Conservation (phyloP, 2,797 vertebrate species). For the Uromys caudimaculatus region DNA sequence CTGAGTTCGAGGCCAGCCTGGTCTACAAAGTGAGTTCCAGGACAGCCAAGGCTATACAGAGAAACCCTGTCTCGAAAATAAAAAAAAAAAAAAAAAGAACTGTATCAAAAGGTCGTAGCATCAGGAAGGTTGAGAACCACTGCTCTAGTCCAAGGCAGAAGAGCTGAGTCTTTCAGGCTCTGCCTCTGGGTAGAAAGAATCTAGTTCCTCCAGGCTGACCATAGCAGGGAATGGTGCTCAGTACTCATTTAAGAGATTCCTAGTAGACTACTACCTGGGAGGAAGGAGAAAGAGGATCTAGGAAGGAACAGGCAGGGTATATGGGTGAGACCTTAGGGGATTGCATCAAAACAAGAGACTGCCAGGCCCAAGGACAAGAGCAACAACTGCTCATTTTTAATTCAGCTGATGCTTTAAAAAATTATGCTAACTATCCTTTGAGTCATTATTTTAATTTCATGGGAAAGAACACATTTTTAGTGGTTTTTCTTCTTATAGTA, state of each 20-base stretch:
- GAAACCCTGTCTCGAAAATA: too few relatives aligned
- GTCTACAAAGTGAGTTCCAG: too few relatives aligned
- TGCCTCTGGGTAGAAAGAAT: background rate
- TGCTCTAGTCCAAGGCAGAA: background rate
- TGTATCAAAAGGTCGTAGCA: too few relatives aligned
- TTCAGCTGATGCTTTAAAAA: background rate
- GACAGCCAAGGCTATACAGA: too few relatives aligned
- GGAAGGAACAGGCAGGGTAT: background rate
- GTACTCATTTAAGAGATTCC: background rate
- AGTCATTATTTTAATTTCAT: background rate
- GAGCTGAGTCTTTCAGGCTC: background rate
- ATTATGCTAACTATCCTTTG: background rate
- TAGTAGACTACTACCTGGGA: background rate
- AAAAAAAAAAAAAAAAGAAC: too few relatives aligned
- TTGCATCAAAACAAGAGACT: background rate
- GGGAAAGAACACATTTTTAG: background rate
- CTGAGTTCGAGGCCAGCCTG: too few relatives aligned
- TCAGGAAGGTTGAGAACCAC: background rate
- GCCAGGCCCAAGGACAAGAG: background rate
- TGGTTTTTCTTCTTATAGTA: background rate
- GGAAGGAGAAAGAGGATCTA: background rate
- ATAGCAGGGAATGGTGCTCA: background rate
- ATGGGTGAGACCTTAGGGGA: background rate
- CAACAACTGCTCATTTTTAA: background rate
- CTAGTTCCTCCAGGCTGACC: background rate